phyloP scores from a whole-genome alignment of 2,797 vertebrate species.

The Phalloptychus januarius region DNA sequence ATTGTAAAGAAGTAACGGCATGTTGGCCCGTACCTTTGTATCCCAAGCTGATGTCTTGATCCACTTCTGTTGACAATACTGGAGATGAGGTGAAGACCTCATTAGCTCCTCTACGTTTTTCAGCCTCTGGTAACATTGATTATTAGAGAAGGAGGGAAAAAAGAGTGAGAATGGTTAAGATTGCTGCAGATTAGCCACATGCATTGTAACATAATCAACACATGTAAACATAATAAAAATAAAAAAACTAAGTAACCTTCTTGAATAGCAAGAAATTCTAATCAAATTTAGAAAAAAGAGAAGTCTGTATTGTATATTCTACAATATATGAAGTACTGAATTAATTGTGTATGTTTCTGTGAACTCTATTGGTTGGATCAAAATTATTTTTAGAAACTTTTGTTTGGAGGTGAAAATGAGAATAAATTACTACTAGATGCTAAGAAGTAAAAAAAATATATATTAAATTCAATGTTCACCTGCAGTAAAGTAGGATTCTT shows the following conservation, averaged over 20 bases:
- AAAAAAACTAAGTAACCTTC: background rate
- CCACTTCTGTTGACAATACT: slow-evolving; percentile 44
- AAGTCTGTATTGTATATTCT: no score
- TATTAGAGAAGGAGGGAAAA: background rate
- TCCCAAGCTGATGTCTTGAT: slow-evolving; percentile 71
- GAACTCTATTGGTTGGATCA: background rate
- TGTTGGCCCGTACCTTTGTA: slow-evolving; percentile 74
- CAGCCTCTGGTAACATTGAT: slow-evolving; percentile 48
- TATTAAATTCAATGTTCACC: background rate
- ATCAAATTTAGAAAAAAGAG: no score
- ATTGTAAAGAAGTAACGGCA: background rate
- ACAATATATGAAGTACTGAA: background rate
- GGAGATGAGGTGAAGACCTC: slow-evolving; percentile 62
- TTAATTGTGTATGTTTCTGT: background rate
- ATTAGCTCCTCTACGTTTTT: slow-evolving; percentile 39
- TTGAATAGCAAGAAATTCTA: background rate
- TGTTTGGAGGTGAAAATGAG: background rate
- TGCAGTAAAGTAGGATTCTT: background rate
- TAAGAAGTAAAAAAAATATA: background rate
- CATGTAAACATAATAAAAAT: background rate
- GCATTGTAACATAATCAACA: background rate
- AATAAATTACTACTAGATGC: background rate
- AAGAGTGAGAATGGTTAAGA: no score
- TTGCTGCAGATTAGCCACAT: background rate
- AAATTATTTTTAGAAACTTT: background rate